Evolutionary conservation across 37 sponge, comb jelly and placozoan genomes (phyloP), one percentile per base, ranked within the genome.

Genomic region (Chondrilla cf. caribensis): DNA sequence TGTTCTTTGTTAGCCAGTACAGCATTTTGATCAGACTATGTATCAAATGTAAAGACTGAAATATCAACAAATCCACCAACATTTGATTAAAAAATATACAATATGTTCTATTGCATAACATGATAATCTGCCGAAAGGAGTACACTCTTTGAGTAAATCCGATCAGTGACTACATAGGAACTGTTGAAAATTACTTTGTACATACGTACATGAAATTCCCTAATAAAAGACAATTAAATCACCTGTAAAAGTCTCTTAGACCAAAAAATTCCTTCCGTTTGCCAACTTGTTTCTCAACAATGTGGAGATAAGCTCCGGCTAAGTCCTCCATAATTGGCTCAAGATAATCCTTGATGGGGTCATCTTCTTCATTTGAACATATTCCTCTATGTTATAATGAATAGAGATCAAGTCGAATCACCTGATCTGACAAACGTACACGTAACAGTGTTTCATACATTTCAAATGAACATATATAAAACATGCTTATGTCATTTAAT

Each of bases 171-270:
- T n/a, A n/a, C n/a, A n/a, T n/a, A n/a, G n/a, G n/a, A n/a, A n/a
- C n/a, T n/a, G n/a, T n/a, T 82, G 35, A 18, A 81, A n/a, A 40
- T 36, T 25, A 58, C 47, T 26, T 0, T 58, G 31, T 58, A 31
- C 2, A 28, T 0, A 70, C 32, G 55, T 80, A 44, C 65, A 41
- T 54, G 25, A 4, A 51, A 36, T 14, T 31, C 7, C 51, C 37
- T 68, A 36, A 3, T 31, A 37, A 2, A 18, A 24, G 41, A 38
- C 28, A 58, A 40, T 6, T 9, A 21, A 29, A 0, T 0, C 54
- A 92, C 93, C 93, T 90, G 79, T 95, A 98, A 72, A 95, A 98
- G 58, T 98, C 99, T 70, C 99, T 62, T 9, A 98, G 85, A 1
- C 99, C 99, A 90, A 95, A 96, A 65, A 92, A 95, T 54, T 95